Percentiles rank a stretch among this genome's conserved stretches.
Conservation (phyloP, 35 echinoderm and acorn worm genomes). For the Apostichopus californicus region DNA sequence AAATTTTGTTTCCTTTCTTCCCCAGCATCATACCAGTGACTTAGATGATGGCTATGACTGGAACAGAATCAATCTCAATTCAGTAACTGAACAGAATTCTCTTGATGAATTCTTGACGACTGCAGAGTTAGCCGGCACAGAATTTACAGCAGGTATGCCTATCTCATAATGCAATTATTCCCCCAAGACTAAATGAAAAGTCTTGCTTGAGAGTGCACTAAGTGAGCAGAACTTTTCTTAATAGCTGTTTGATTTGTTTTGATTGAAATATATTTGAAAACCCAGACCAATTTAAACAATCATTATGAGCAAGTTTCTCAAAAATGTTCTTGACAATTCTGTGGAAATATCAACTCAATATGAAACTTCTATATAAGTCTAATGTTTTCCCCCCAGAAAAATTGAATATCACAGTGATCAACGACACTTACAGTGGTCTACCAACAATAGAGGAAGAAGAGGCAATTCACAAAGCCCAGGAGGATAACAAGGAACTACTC, state of each 20-base stretch:
- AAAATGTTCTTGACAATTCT: neutral
- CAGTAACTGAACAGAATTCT: constrained; percentile 90
- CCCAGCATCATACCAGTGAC: constrained; percentile 92
- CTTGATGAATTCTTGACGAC: constrained; percentile 87
- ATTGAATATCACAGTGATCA: constrained; percentile 85
- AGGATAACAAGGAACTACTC: constrained; percentile 78
- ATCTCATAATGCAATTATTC: too few relatives aligned
- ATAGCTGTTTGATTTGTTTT: neutral
- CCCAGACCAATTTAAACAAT: too few relatives aligned
- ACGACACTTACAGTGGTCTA: constrained; percentile 61
- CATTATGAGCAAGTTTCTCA: too few relatives aligned
- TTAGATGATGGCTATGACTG: constrained; percentile 92
- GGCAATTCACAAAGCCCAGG: constrained; percentile 74
- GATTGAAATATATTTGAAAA: too few relatives aligned
- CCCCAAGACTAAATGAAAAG: too few relatives aligned
- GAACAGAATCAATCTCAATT: constrained; percentile 82
- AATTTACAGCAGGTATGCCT: constrained; percentile 90
- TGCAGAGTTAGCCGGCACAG: constrained; percentile 86
- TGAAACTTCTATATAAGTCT: neutral
- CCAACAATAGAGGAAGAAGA: constrained; percentile 71
- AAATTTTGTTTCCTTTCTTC: too few relatives aligned
- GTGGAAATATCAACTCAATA: neutral
- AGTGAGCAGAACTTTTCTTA: neutral
- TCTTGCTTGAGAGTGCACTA: too few relatives aligned
- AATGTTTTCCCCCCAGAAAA: constrained; percentile 72